Conservation (phyloP, 2,888 invertebrate genomes). For the Dermolepida albohirtum region DNA sequence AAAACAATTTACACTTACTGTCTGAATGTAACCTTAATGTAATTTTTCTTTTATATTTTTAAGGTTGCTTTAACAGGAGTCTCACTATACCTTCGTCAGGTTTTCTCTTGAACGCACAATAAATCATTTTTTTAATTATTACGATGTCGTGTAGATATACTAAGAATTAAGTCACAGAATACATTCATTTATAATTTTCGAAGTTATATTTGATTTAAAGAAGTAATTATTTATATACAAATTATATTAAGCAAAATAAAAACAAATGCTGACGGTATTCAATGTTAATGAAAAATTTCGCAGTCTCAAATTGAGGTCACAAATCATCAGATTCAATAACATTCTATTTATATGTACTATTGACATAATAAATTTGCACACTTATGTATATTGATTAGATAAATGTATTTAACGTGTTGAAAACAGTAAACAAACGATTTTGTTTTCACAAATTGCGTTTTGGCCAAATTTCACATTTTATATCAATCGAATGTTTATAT, state of each 20-base stretch:
- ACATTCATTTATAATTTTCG: too few species aligned
- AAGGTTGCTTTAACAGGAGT: too few species aligned
- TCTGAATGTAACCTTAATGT: too few species aligned
- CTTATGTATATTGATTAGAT: constrained; percentile 24
- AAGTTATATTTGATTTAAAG: too few species aligned
- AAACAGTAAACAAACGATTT: constrained; percentile 9
- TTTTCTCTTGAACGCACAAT: too few species aligned
- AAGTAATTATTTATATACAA: too few species aligned
- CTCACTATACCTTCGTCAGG: too few species aligned
- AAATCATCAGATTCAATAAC: constrained; percentile 12
- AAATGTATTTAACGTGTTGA: constrained; percentile 6
- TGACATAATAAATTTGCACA: constrained; percentile 23
- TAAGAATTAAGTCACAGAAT: too few species aligned
- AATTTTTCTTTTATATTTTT: too few species aligned
- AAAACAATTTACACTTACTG: too few species aligned
- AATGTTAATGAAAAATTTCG: constrained; percentile 5
- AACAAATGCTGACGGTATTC: too few species aligned
- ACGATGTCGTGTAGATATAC: background rate
- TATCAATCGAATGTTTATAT: background rate
- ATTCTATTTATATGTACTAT: constrained; percentile 16
- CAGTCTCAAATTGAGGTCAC: constrained; percentile 4
- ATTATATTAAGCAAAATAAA: too few species aligned
- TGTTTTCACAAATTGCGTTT: background rate
- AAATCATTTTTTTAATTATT: background rate
- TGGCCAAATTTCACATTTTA: background rate